Base-by-base conservation (phyloP, 2,888 invertebrate species). In the Pomacea canaliculata region DNA sequence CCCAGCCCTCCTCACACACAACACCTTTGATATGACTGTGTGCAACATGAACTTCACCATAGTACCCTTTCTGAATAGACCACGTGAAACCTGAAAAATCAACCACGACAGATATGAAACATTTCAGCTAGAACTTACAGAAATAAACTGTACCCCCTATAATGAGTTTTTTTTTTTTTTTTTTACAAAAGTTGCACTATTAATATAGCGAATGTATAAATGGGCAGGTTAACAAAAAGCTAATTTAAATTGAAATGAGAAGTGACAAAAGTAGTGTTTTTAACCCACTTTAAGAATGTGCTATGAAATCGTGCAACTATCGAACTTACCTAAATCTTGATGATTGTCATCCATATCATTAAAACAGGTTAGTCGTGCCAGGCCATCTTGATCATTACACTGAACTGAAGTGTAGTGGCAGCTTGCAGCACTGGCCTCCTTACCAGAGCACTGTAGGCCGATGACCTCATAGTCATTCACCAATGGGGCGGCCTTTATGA, bases 1-100 rank as follows among this genome's bases (percentile, higher is more conserved):
- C 82, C 86, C 86, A 88, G n/a, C 79, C 81, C 66, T 85, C 83
- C 51, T 77, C 75, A 77, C 87, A 88, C 27, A 88, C 82, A 16
- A 83, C 76, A 16, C 87, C 87, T 37, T 76, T 51, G 8, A 85
- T 78, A 19, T 78, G 81, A 67, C 84, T 78, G 76, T 83, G 86
- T 0, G 70, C 80, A 3, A 87, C n/a, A 1, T 77, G 68, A 13
- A 87, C 79, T 68, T 82, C 79, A n/a, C 86, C 85, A 18, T 82
- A 80, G 76, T 84, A 79, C 7, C 71, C 60, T 19, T 74, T 80
- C 16, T 79, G 65, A n/a, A 86, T 76, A 49, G 70, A 77, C 63
- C 81, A 76, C 59, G 78, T 80, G 7, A 77, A 76, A 12, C 78
- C 86, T 86, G 78, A 69, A 76, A 72, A n/a, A 48, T 23, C 13